Evolutionary conservation across 92 coral and sea anemone species (phyloP), one percentile per base, ranked within the genome.

Genomic region (Epizoanthus rinbou): DNA sequence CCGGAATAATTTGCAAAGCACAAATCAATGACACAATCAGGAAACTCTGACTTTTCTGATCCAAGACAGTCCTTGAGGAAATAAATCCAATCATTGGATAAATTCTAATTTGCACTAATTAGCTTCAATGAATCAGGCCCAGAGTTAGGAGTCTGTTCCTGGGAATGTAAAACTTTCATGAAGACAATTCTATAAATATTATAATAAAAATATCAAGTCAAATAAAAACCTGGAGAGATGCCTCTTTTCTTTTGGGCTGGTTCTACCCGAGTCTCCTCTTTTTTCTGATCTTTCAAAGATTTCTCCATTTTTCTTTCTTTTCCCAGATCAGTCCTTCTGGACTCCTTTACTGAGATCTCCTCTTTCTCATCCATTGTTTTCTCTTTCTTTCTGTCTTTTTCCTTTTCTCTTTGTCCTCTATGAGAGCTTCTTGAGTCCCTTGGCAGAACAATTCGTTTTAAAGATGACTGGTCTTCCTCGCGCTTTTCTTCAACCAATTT

Each of bases 381-480:
- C 31, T 60, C 71, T 39, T 39, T 78, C 24, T 78, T 69, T 78
- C 52, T 78, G 9, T 60, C 69, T 3, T 33, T 60, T 2, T 60
- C 58, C 19, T 67, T 67, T 67, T 33, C 73, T 67, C 73, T 33
- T 35, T 31, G 73, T 16, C 22, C 73, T 67, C 47, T 67, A 41
- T 18, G 35, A 9, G 73, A 67, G 50, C 47, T 67, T 14, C 73
- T 62, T 7, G 71, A 62, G 5, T 78, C 58, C 58, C 64, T 43
- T 7, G 45, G 71, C 47, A 78, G 57, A 60, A 78, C 82, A 78
- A 54, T 78, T 25, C 82, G 63, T 50, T 78, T 78, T 0, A 39
- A 33, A 59, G 58, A 33, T 33, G 82, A 78, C 18, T 35, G 50
- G 47, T 23, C 57, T 22, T 58, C 25, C 50, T 78, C 15, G 8